phyloP scores from a whole-genome alignment of 2,113 vertebrate species.

The Butorides virescens region DNA sequence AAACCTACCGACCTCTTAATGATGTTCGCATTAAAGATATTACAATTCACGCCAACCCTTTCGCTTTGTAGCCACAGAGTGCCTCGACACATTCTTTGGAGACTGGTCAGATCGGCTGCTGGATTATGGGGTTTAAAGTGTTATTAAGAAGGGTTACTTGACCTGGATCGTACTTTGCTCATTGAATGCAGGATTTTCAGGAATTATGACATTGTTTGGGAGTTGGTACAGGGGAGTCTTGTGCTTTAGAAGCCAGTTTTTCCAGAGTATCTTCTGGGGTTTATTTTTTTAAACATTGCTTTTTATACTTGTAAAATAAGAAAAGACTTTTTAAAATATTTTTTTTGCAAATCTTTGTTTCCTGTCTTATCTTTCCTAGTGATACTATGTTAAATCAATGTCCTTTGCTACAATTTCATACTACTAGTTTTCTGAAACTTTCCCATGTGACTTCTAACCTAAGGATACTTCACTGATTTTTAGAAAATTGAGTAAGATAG shows the following conservation, averaged over 20 bases:
- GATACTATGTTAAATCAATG: background rate
- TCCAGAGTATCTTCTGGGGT: background rate
- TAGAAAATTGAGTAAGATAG: background rate
- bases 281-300: background rate
- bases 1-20: constrained; percentile 91
- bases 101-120: background rate
- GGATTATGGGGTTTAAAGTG: background rate
- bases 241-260: background rate
- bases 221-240: background rate
- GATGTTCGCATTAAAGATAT: constrained; percentile 93
- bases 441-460: background rate
- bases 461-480: background rate
- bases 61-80: constrained; percentile 78
- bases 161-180: background rate
- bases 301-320: constrained; percentile 47
- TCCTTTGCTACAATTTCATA: background rate
- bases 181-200: background rate
- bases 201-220: background rate
- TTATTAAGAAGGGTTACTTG: background rate
- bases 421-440: background rate
- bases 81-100: background rate
- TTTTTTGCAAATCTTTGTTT: background rate
- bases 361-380: background rate
- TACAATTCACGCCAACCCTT: constrained; percentile 95
- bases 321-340: background rate